Evolutionary conservation across 2,797 vertebrate species (phyloP).

Genomic region (Pipistrellus nathusii): DNA sequence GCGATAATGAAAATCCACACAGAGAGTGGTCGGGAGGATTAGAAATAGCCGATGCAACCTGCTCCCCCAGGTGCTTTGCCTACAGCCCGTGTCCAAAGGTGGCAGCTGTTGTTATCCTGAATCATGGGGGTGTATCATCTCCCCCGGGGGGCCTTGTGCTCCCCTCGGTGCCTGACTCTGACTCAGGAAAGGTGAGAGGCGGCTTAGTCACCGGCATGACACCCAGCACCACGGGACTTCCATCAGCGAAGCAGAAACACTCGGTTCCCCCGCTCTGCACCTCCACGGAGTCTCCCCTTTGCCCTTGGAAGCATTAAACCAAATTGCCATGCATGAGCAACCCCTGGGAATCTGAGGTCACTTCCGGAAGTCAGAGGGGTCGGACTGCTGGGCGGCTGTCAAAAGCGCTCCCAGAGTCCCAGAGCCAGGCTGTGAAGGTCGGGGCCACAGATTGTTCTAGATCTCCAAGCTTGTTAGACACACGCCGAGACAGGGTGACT

Average conservation of each 20-base stretch:
- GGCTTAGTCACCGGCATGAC: not conserved
- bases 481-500: not conserved
- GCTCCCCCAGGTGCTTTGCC: not conserved
- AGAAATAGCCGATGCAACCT: not conserved
- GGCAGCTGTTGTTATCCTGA: not conserved
- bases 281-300: not conserved
- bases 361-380: slow-evolving; percentile 28
- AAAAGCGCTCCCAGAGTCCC: not conserved
- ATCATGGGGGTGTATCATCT: not conserved
- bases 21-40: not conserved
- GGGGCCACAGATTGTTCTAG: not conserved
- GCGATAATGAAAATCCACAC: not conserved
- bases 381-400: not conserved
- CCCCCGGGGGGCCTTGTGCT: not conserved
- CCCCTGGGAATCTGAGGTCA: slow-evolving; percentile 57
- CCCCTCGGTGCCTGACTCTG: not conserved
- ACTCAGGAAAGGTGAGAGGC: not conserved
- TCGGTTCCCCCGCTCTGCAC: not conserved
- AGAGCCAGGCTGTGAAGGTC: slow-evolving; percentile 52
- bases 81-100: not conserved
- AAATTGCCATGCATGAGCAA: slow-evolving; percentile 58
- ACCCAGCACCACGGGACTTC: not conserved
- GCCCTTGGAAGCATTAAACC: not conserved
- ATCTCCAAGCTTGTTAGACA: not conserved
- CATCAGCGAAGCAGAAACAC: not conserved